A percentile compares a stretch with the other conserved stretches of the same genome.
Evolutionary conservation across 2,113 vertebrate genomes (phyloP).

Genomic region (Psettodes erumei): DNA sequence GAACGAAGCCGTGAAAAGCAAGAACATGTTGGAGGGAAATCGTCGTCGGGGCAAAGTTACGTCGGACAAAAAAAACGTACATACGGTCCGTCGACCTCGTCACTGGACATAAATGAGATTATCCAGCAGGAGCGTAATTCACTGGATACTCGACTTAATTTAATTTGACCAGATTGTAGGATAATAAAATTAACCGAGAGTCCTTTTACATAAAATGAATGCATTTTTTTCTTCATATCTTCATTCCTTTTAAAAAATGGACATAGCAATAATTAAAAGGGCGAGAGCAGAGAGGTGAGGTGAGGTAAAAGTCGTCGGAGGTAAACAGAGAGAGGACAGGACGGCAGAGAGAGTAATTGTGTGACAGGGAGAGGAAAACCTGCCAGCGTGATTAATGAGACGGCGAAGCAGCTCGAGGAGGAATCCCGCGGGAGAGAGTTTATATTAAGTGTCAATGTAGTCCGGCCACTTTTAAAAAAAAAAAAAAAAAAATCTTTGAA

Average conservation of each 20-base stretch:
- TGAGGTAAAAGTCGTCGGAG: too few species aligned
- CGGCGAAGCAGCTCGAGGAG: background rate
- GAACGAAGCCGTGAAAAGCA: too few species aligned
- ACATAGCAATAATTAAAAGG: background rate
- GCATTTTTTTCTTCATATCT: too few species aligned
- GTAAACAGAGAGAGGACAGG: background rate
- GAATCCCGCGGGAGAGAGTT: background rate
- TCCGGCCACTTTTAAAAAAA: conserved; percentile 30
- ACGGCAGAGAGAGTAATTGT: conserved; percentile 23
- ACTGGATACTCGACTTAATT: too few species aligned
- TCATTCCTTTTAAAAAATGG: too few species aligned
- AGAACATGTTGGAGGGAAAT: background rate
- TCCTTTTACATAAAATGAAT: too few species aligned
- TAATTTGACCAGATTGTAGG: too few species aligned
- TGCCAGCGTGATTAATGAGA: conserved; percentile 66
- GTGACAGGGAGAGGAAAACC: background rate
- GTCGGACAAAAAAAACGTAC: background rate
- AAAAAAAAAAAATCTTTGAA: conserved; percentile 26
- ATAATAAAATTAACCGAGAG: too few species aligned
- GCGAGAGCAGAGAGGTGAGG: background rate
- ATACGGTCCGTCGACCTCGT: too few species aligned
- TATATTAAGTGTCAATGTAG: conserved; percentile 34
- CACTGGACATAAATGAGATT: too few species aligned
- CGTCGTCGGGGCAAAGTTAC: too few species aligned
- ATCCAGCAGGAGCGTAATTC: too few species aligned